phyloP scores from a whole-genome alignment of 1,140 invertebrate species.

The Samia ricini region DNA sequence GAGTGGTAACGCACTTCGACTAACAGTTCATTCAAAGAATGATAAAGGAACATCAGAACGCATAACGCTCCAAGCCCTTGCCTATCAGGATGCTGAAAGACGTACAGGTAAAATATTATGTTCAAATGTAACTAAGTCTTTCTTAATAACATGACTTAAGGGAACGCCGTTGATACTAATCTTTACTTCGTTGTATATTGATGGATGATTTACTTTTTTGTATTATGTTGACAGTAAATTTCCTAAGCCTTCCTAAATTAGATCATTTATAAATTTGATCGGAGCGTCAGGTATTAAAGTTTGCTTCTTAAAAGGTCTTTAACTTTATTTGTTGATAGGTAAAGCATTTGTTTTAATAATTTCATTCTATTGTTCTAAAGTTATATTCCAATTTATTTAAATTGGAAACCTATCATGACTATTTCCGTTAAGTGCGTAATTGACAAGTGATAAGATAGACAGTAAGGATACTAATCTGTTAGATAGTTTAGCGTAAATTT shows the following conservation, averaged over 20 bases:
- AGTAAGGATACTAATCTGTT: conserved; percentile 19
- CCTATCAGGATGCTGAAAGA: conserved; percentile 64
- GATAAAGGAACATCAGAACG: conserved; percentile 64
- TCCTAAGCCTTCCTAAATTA: no score
- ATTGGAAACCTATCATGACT: conserved; percentile 13
- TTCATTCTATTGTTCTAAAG: background rate
- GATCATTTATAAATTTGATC: no score
- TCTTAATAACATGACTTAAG: background rate
- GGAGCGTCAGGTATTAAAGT: no score
- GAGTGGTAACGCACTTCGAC: conserved; percentile 42
- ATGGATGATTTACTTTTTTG: no score
- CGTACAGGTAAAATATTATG: conserved; percentile 45
- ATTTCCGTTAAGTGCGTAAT: conserved; percentile 14
- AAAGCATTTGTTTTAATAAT: no score
- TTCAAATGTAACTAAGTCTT: background rate
- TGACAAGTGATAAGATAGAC: conserved; percentile 22
- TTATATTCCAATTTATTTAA: background rate
- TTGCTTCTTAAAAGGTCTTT: no score
- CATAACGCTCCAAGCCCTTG: conserved; percentile 55
- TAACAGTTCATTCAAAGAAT: conserved; percentile 62
- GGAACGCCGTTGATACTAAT: no score
- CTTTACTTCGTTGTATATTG: no score
- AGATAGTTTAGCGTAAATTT: conserved; percentile 19
- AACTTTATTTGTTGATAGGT: no score
- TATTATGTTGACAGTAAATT: no score